Percentiles rank a stretch among this genome's conserved stretches.
Conservation (phyloP, 2,797 vertebrate genomes). For the Centroberyx gerrardi region DNA sequence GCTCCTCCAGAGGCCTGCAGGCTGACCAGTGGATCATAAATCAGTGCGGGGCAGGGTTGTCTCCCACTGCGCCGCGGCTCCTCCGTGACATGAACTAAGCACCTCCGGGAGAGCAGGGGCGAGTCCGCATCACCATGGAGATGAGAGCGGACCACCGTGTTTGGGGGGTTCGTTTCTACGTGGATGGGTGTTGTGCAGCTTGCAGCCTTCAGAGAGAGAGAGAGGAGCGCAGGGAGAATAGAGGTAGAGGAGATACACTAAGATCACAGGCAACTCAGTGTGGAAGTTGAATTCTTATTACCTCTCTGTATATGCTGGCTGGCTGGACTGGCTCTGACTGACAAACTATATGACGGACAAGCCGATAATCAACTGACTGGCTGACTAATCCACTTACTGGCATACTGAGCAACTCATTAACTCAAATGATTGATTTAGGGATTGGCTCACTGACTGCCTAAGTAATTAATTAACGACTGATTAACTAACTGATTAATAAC, state of each 20-base stretch:
- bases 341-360: no score
- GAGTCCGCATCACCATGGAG: conserved; percentile 2
- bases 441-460: neutral
- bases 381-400: neutral
- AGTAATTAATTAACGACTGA: neutral
- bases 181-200: neutral
- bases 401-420: neutral
- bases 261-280: neutral
- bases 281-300: no score
- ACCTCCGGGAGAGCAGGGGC: neutral
- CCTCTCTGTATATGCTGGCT: no score
- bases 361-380: neutral
- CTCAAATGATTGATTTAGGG: neutral
- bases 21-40: neutral
- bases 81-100: neutral
- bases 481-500: neutral
- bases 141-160: neutral
- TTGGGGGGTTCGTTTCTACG: neutral
- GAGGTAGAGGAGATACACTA: neutral
- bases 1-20: neutral
- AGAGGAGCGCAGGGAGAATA: neutral
- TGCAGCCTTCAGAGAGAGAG: neutral
- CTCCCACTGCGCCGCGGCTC: no score
- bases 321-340: no score
- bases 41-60: no score